Evolutionary conservation across 2,797 vertebrate species (phyloP), one percentile per base, ranked within the genome.

Genomic region (Peromyscus aztecus): DNA sequence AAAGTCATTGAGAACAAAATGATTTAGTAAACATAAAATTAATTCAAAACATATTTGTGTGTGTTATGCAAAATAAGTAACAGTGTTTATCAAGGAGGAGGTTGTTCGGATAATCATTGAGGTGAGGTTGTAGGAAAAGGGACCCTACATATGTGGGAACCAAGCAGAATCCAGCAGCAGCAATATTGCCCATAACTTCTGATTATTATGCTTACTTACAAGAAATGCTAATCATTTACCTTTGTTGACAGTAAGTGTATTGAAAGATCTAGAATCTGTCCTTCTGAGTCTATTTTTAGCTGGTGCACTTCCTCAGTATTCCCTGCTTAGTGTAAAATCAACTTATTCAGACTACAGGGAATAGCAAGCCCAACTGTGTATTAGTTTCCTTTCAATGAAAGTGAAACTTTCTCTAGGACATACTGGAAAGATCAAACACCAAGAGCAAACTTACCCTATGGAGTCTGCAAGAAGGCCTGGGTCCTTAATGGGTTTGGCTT

Each of bases 1-100:
- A 8, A 49, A 73, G 23, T 65, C 3, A 90, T 57, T 78, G 19
- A 89, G 49, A 31, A 57, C 2, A 57, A 78, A 88, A 67, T 27
- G 91, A 57, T 4, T 49, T 37, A 63, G 23, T 55, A n/a, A n/a
- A 87, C n/a, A 52, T 8, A 90, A 78, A 94, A 81, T 52, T 73
- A 49, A 89, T 31, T 34, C 40, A 55, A 63, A 69, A 5, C 2
- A 40, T 80, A 69, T 75, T 80, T 11, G 69, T 40, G n/a, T 31
- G 21, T 76, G 52, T 80, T 29, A 67, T 29, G 1, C 8, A 4
- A 82, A 40, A 40, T 77, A 9, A 71, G 4, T 4, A 46, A 27
- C 63, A 43, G 19, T 23, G 7, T 4, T 69, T 52, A 78, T 90
- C 0, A 78, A 86, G 24, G 69, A 86, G 24, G 7, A 4, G 1